Evolutionary conservation across 2,888 invertebrate species (phyloP), one percentile per base, ranked within the genome.

Genomic region (Urechis unicinctus): DNA sequence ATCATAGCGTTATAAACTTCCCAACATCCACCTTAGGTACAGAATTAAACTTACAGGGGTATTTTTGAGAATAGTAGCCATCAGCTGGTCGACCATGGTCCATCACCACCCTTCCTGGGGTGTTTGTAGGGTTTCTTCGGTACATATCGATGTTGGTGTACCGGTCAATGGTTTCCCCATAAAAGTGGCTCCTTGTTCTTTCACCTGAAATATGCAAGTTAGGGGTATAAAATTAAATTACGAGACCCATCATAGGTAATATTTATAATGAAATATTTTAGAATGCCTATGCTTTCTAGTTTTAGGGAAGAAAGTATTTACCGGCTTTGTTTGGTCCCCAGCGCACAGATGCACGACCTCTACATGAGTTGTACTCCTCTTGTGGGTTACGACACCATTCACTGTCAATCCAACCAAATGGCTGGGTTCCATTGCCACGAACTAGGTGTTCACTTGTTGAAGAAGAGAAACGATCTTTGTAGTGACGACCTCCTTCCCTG

Each of bases 311-410:
- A 49, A 25, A 24, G 17, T 25, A 44, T 36, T 54, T 56, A 75
- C 77, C 77, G 43, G 69, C 63, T 66, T 70, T 75, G 53, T 72
- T 67, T 5, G 70, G 72, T 6, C 77, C 77, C 77, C 77, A 77
- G 49, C 69, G 64, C 29, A 71, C 69, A 5, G 71, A 68, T 1
- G 76, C 73, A 5, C 72, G 69, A 3, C 68, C 68, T 44, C 72
- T 58, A 53, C 72, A 70, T 1, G 70, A 70, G 62, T 73, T 67
- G 58, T 77, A 71, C 42, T 70, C 64, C 36, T 61, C 61, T 1
- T 69, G 66, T 28, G 73, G 69, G 29, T 66, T 59, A 3, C 69
- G 58, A 45, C 66, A 60, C 65, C 67, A 69, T 55, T 73, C 69
- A 17, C 67, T 60, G 51, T 68, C 74, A 3, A 76, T 65, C 58